Percentiles rank a stretch among this genome's conserved stretches.
Evolutionary conservation across 2,888 invertebrate species (phyloP).

Genomic region (Ornithoptera priamus): DNA sequence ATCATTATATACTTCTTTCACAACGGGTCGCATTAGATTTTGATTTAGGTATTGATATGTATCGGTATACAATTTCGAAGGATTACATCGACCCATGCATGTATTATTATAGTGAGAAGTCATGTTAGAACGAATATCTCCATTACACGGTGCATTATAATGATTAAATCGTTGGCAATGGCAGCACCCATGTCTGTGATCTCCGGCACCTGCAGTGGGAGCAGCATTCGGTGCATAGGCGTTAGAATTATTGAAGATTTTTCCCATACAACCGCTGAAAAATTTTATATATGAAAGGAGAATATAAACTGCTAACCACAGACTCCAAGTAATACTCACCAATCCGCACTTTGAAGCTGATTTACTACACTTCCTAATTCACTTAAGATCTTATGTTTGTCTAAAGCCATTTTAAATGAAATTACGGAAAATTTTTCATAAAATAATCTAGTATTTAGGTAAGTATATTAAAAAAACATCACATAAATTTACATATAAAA

Average conservation of each 20-base stretch:
- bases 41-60: slow-evolving; percentile 63
- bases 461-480: slow-evolving; percentile 17
- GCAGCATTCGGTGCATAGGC: slow-evolving; percentile 33
- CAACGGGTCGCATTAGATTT: slow-evolving; percentile 66
- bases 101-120: slow-evolving; percentile 30
- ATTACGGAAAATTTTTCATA: slow-evolving; percentile 7
- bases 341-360: slow-evolving; percentile 70
- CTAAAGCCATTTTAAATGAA: slow-evolving; percentile 24
- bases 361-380: slow-evolving; percentile 73
- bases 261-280: slow-evolving; percentile 74
- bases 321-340: slow-evolving; percentile 47
- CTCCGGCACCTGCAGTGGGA: slow-evolving; percentile 43
- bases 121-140: slow-evolving; percentile 44
- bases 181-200: slow-evolving; percentile 47
- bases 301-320: background rate
- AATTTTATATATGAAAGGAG: slow-evolving; percentile 1
- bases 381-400: slow-evolving; percentile 60
- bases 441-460: background rate
- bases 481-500: slow-evolving; percentile 24
- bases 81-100: slow-evolving; percentile 58
- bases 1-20: slow-evolving; percentile 68
- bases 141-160: slow-evolving; percentile 41
- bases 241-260: slow-evolving; percentile 53
- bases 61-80: slow-evolving; percentile 60
- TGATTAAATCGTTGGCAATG: slow-evolving; percentile 45